Base-by-base conservation (phyloP, 2,888 invertebrate species). In the Formica aserva region DNA sequence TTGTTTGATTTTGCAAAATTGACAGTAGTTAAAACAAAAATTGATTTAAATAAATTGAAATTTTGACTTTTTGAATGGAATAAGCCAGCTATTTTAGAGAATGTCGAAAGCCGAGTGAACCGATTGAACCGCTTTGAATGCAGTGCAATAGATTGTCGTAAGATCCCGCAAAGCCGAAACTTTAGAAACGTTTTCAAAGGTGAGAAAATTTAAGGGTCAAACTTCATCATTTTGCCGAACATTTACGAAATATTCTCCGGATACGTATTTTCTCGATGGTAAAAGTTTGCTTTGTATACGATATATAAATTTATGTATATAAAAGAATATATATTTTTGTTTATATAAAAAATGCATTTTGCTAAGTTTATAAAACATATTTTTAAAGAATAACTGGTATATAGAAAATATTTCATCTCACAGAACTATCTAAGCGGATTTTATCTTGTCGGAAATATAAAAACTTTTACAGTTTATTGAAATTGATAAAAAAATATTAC, bases 171-270 rank as follows among this genome's bases (percentile, higher is more conserved):
- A 77, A 77, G 41, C 41, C 29, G 13, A 55, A 80, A 80, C 60
- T 80, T 72, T 38, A 45, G 32, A 45, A 60, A 72, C 32, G 22
- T 78, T 78, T 45, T 26, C 60, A 45, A 72, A 72, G 35, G 45
- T 60, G 72, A 57, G 60, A 80, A 57, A 78, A 78, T 71, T 41
- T 78, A 29, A 72, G 78, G 60, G 60, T 80, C 78, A 45, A 80
- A 71, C 78, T 72, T 11, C 9, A 60, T 80, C 72, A 80, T 80
- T 80, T 72, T 18, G 32, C 41, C 22, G 60, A 80, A 45, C 78
- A 72, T 80, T 80, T 80, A 60, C 18, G 18, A 60, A 60, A 38
- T 77, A 67, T 26, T 77, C 52, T 67, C 55, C 15, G 29, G 13
- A 71, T 26, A 38, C 2, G 22, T 38, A 6, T n/a, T 18, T 22